Conservation (phyloP, 2,113 vertebrate species). For the Condylura cristata region DNA sequence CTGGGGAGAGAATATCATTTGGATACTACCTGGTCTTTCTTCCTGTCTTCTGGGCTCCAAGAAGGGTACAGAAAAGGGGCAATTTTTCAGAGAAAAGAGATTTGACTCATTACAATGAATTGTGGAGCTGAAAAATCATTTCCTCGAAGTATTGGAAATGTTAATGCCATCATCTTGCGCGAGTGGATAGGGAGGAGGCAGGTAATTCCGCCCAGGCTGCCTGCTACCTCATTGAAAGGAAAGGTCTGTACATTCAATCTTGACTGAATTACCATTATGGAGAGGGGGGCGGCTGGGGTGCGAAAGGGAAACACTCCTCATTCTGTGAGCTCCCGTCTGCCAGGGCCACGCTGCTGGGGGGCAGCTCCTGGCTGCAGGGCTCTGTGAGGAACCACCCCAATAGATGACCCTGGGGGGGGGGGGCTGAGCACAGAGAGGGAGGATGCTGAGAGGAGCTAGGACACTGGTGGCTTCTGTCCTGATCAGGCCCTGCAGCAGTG, state of each 20-base stretch:
- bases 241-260: constrained; percentile 69
- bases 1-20: constrained; percentile 20
- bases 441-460: not conserved
- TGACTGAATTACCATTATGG: constrained; percentile 50
- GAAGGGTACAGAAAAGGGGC: constrained; percentile 60
- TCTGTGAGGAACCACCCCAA: not conserved
- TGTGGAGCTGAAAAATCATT: constrained; percentile 68
- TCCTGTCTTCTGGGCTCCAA: constrained; percentile 34
- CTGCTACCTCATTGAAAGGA: constrained; percentile 58
- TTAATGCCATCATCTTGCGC: constrained; percentile 76
- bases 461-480: not conserved
- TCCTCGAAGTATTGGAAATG: constrained; percentile 77
- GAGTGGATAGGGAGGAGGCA: constrained; percentile 54
- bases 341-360: not conserved
- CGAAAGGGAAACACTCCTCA: not conserved
- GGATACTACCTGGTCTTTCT: constrained; percentile 39
- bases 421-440: not conserved
- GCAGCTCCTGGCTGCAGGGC: not conserved
- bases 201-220: not conserved
- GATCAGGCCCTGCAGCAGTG: not conserved
- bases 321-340: not conserved
- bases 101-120: constrained; percentile 75
- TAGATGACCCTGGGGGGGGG: not conserved
- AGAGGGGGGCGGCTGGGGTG: not conserved
- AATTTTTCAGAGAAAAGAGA: constrained; percentile 76